Evolutionary conservation across 2,888 invertebrate species (phyloP).

Genomic region (Teinopalpus imperialis): DNA sequence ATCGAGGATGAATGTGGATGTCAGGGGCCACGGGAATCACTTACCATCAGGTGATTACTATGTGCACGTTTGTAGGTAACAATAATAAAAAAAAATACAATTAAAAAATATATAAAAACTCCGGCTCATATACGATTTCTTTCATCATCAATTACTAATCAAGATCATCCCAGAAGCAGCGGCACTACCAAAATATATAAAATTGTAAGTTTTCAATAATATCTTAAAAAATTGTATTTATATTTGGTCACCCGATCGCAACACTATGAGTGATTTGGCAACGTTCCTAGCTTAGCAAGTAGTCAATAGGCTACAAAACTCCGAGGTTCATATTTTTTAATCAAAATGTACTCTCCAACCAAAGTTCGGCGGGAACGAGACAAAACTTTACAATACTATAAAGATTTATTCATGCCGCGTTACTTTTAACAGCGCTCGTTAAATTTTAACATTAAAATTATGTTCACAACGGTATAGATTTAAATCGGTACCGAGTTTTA

Average conservation of each 20-base stretch:
- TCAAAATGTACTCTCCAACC: not conserved
- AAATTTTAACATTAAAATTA: constrained; percentile 6
- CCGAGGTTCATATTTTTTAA: constrained; percentile 5
- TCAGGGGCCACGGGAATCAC: no score
- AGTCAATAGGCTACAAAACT: constrained; percentile 9
- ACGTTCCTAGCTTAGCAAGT: constrained; percentile 7
- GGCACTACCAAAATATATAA: no score
- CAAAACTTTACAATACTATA: constrained; percentile 1
- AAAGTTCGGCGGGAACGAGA: not conserved
- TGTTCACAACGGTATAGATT: not conserved
- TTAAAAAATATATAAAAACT: no score
- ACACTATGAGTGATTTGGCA: constrained; percentile 19
- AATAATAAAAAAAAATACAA: no score
- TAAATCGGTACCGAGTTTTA: not conserved
- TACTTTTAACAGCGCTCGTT: constrained; percentile 6
- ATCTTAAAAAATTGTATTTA: no score
- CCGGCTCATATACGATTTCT: no score
- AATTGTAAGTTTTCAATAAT: no score
- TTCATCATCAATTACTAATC: no score
- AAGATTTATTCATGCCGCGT: constrained; percentile 8
- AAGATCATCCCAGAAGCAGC: no score
- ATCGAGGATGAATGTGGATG: no score
- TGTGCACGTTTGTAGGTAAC: no score
- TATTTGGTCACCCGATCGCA: constrained; percentile 3
- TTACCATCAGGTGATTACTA: no score